These are phyloP conservation scores for Paramormyrops hopkinsi DNA, from an alignment of 2,797 vertebrate genomes.

Conservation along the genomic window DNA sequence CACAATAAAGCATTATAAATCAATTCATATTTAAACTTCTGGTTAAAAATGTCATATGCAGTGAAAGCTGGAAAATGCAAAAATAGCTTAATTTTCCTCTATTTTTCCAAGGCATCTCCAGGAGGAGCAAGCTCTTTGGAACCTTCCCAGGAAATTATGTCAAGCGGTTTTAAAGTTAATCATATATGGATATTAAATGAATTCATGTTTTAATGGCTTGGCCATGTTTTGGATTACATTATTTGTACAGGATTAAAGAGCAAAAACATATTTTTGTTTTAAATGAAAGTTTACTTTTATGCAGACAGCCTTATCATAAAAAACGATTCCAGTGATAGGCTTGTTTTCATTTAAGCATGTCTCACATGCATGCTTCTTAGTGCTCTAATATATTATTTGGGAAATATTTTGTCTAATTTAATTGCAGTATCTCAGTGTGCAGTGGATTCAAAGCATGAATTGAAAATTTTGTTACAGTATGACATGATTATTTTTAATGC, in stretches of 20 bases:
- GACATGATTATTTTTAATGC: neutral
- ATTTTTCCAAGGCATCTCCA: conserved; percentile 71
- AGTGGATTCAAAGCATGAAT: neutral
- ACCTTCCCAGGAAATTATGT: conserved; percentile 87
- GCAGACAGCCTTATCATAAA: neutral
- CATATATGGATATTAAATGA: neutral
- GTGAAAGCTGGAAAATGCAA: neutral
- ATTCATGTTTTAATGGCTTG: neutral
- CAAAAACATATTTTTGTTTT: neutral
- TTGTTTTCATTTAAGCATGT: neutral
- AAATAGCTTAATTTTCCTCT: neutral
- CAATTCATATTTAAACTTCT: neutral
- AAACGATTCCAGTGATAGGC: neutral
- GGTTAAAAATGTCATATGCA: neutral
- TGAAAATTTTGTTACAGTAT: neutral
- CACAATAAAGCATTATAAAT: neutral
- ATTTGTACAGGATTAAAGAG: neutral
- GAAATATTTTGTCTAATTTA: neutral
- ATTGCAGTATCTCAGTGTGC: neutral
- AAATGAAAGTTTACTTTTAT: neutral
- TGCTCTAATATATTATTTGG: neutral
- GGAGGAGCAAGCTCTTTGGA: conserved; percentile 82
- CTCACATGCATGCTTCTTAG: neutral
- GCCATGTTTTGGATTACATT: neutral
- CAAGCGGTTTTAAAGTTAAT: conserved; percentile 66